Evolutionary conservation across 92 coral and sea anemone genomes (phyloP).

Genomic region (Porites lobata): DNA sequence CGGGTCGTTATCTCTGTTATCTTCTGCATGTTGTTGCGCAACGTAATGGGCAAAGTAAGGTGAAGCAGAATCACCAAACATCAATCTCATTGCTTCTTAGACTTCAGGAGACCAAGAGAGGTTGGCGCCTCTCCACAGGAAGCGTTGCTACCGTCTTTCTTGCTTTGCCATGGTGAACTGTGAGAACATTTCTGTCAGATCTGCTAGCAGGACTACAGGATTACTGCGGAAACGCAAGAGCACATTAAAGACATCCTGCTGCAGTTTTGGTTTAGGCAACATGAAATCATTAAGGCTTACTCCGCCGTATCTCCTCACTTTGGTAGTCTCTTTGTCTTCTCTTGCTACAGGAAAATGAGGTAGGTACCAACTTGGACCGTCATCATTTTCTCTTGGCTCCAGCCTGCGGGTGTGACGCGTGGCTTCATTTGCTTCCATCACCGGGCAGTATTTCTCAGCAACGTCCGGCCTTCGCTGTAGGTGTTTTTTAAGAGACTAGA

Average conservation of each 20-base stretch:
- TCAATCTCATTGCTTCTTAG: constrained; percentile 49
- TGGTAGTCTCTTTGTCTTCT: constrained; percentile 52
- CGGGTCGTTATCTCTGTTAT: constrained; percentile 51
- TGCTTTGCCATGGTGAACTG: constrained; percentile 45
- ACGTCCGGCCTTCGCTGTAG: constrained; percentile 19
- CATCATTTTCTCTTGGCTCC: constrained; percentile 12
- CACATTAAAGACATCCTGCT: constrained; percentile 45
- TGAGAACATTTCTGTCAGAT: constrained; percentile 56
- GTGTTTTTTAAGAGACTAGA: constrained; percentile 2
- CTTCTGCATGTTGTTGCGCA: constrained; percentile 48
- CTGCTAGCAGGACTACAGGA: constrained; percentile 64
- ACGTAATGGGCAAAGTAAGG: constrained; percentile 62
- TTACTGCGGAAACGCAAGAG: constrained; percentile 49
- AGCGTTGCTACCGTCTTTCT: constrained; percentile 59
- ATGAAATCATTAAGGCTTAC: constrained; percentile 63
- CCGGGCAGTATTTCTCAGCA: constrained; percentile 46
- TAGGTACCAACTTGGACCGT: constrained; percentile 24
- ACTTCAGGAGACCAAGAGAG: constrained; percentile 10
- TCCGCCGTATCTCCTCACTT: constrained; percentile 44
- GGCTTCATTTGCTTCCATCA: constrained; percentile 48
- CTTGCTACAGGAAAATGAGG: constrained; percentile 49
- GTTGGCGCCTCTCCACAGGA: constrained; percentile 62
- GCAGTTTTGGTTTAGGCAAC: constrained; percentile 58
- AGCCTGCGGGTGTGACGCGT: not conserved
- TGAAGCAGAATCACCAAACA: constrained; percentile 63